These are phyloP conservation scores for Chloebia gouldiae DNA, from an alignment of 2,113 vertebrate species.

Conservation along the genomic window DNA sequence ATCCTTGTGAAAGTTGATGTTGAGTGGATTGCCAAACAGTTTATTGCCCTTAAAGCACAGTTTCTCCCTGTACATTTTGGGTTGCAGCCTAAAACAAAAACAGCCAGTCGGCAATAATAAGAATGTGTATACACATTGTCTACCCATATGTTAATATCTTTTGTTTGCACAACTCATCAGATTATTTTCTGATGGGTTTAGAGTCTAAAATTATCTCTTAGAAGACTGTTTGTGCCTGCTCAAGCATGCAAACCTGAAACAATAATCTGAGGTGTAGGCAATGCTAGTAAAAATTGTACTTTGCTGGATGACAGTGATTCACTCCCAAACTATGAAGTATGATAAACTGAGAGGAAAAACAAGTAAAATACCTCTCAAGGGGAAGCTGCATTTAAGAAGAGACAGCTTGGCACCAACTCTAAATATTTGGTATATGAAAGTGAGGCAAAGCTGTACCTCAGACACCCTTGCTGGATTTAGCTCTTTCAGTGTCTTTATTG, in stretches of 20 bases:
- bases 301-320: constrained; percentile 9
- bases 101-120: background rate
- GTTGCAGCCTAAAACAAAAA: background rate
- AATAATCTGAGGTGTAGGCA: background rate
- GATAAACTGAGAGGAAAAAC: background rate
- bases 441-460: constrained; percentile 1
- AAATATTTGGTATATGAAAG: background rate
- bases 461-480: background rate
- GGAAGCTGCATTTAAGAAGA: constrained; percentile 6
- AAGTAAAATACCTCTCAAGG: constrained; percentile 16
- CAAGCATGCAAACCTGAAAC: background rate
- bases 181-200: background rate
- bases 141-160: background rate
- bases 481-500: background rate
- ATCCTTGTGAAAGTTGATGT: background rate
- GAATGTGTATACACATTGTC: background rate
- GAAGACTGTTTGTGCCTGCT: background rate
- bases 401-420: background rate
- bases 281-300: constrained; percentile 34
- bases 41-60: background rate
- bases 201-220: background rate
- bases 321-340: constrained; percentile 12
- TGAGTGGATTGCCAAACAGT: background rate
- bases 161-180: background rate
- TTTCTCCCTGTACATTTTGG: background rate